Evolutionary conservation across 2,113 vertebrate species (phyloP), one percentile per base, ranked within the genome.

Genomic region (Merops nubicus): DNA sequence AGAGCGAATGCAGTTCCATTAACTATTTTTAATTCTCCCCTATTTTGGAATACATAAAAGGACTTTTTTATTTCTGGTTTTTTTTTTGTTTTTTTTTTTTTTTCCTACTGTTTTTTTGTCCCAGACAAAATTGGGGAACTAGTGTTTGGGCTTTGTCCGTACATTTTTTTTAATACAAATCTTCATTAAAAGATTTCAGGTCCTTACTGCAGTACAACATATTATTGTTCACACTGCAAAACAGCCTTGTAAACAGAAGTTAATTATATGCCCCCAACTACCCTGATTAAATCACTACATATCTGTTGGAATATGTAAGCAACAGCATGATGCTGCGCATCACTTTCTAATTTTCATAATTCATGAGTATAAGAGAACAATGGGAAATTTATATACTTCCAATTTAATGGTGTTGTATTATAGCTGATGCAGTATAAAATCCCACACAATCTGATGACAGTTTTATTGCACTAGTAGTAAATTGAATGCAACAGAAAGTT

Each of bases 381-480:
- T 28, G 16, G 29, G 51, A 87, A 94, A 96, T 77, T 28, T 53
- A 34, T 43, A 31, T 25, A 43, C 21, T 85, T 81, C 11, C 23
- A 67, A 38, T 75, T 75, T 85, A 91, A 82, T 60, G 4, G 40
- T 16, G 53, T 9, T 60, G 28, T 72, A 59, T 91, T 87, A 69
- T 18, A 63, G 75, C n/a, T 74, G 64, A 87, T 64, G 56, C 26
- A 67, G n/a, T 51, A 85, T 28, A 87, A 85, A 92, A 91, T 33
- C 51, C 53, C 6, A 33, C 68, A 87, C 0, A 0, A 89, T 67
- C 42, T 80, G 38, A 78, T 36, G 77, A 92, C 80, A 85, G 64
- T 51, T 87, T 89, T 89, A 96, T 81, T 92, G 34, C 64, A 87
- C 6, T 26, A 25, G 45, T 11, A 84, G 60, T 78, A 93, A 95